A percentile compares a stretch with the other conserved stretches of the same genome.
phyloP scores from a whole-genome alignment of 2,797 vertebrate species.

The Peromyscus aztecus region DNA sequence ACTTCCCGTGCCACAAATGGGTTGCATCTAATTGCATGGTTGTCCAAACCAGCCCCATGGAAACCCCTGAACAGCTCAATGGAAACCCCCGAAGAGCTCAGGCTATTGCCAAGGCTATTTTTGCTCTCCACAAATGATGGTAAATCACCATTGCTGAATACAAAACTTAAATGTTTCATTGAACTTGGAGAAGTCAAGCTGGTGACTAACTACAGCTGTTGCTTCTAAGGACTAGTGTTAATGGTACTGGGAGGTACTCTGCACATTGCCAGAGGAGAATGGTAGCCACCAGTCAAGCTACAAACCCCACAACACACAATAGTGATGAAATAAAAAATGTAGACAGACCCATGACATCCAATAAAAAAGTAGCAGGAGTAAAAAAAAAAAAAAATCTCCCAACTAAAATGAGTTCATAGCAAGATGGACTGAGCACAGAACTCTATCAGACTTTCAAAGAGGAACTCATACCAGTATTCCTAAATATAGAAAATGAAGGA shows the following conservation, averaged over 20 bases:
- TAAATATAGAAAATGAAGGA: too few species aligned
- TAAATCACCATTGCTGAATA: neutral
- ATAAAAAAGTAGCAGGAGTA: neutral
- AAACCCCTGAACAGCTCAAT: neutral
- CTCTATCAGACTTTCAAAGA: too few species aligned
- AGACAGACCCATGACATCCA: neutral
- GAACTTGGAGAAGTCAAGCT: neutral
- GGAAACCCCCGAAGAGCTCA: neutral
- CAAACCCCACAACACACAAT: neutral
- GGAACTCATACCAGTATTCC: too few species aligned
- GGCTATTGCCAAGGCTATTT: neutral
- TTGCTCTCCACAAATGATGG: neutral
- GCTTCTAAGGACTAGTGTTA: neutral
- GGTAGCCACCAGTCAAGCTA: neutral
- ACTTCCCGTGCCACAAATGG: neutral
- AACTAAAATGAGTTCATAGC: too few species aligned
- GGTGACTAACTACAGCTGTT: neutral
- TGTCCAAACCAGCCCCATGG: neutral
- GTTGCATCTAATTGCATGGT: neutral
- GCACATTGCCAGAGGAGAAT: neutral
- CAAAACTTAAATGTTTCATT: neutral
- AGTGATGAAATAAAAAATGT: neutral
- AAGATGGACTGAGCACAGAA: too few species aligned
- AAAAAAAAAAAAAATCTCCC: neutral
- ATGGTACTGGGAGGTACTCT: neutral